Percentiles rank a stretch among this genome's conserved stretches.
These are phyloP conservation scores for Acrocera orbiculus DNA, from an alignment of 2,888 invertebrate species.

Conservation along the genomic window DNA sequence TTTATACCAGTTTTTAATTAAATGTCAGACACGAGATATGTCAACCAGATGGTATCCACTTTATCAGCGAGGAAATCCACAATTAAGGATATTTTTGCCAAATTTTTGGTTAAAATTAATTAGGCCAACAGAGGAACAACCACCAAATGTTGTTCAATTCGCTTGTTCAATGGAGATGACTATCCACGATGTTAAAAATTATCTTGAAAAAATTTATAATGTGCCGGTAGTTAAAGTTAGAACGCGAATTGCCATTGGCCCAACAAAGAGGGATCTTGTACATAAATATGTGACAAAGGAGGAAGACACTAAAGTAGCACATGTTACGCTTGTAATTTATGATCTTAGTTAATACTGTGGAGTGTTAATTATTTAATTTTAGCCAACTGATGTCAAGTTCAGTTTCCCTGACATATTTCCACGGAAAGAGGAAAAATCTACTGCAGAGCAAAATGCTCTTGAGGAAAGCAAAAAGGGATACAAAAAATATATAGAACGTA, in stretches of 20 bases:
- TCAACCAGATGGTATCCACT: slow-evolving; percentile 58
- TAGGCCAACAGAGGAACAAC: slow-evolving; percentile 44
- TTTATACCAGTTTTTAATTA: too few species aligned
- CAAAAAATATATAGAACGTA: slow-evolving; percentile 40
- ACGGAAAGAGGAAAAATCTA: too few species aligned
- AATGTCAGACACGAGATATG: too few species aligned
- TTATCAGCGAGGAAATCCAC: slow-evolving; percentile 86
- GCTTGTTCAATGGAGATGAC: slow-evolving; percentile 92
- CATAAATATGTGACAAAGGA: slow-evolving; percentile 58
- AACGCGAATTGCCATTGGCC: slow-evolving; percentile 55
- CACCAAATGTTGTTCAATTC: slow-evolving; percentile 71
- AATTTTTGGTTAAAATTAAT: slow-evolving; percentile 96
- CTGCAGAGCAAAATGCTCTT: slow-evolving; percentile 41
- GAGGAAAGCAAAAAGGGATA: slow-evolving; percentile 44
- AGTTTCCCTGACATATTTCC: slow-evolving; percentile 61
- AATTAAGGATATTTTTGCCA: slow-evolving; percentile 77
- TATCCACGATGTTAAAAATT: slow-evolving; percentile 71
- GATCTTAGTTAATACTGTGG: too few species aligned
- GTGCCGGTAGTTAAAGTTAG: slow-evolving; percentile 61
- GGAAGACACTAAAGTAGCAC: slow-evolving; percentile 67
- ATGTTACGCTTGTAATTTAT: slow-evolving; percentile 61
- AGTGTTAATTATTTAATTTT: too few species aligned
- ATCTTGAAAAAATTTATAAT: slow-evolving; percentile 89
- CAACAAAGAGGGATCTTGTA: slow-evolving; percentile 39
- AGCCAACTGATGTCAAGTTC: slow-evolving; percentile 57